Evolutionary conservation across 2,797 vertebrate genomes (phyloP).

Genomic region (Sebastes hubbsi): DNA sequence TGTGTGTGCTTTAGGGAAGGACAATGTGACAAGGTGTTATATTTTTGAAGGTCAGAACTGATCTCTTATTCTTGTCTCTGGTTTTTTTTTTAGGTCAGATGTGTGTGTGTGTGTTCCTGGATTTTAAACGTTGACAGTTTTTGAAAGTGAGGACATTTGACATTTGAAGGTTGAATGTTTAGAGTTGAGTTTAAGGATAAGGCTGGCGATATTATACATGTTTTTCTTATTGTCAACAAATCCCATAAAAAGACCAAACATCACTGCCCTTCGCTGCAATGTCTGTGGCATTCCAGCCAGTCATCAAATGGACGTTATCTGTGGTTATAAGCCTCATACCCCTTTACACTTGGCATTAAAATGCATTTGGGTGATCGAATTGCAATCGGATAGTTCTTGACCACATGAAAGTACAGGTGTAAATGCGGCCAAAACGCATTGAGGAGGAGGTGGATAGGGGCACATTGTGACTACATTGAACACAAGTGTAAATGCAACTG

Average conservation of each 20-base stretch:
- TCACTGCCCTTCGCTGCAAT: neutral
- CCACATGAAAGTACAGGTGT: too few relatives aligned
- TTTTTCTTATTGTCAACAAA: neutral
- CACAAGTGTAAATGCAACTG: too few relatives aligned
- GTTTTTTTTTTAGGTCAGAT: neutral
- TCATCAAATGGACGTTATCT: rapidly evolving
- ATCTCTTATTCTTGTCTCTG: neutral
- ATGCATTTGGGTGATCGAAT: too few relatives aligned
- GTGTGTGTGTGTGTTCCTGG: neutral
- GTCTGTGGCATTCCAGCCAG: neutral
- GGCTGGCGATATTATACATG: neutral
- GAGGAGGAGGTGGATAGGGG: too few relatives aligned
- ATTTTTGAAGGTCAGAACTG: constrained; percentile 22
- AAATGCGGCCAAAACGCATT: too few relatives aligned
- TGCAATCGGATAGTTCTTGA: too few relatives aligned
- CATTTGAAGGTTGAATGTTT: neutral
- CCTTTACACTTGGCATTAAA: too few relatives aligned
- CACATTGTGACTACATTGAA: too few relatives aligned
- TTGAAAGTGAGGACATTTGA: neutral
- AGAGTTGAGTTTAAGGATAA: neutral
- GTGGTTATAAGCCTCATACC: too few relatives aligned
- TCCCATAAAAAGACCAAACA: neutral
- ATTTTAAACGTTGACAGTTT: neutral
- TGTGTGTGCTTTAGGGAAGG: neutral
- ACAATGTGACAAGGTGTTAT: neutral